Conservation (phyloP, 2,888 invertebrate species). For the Troides helena region DNA sequence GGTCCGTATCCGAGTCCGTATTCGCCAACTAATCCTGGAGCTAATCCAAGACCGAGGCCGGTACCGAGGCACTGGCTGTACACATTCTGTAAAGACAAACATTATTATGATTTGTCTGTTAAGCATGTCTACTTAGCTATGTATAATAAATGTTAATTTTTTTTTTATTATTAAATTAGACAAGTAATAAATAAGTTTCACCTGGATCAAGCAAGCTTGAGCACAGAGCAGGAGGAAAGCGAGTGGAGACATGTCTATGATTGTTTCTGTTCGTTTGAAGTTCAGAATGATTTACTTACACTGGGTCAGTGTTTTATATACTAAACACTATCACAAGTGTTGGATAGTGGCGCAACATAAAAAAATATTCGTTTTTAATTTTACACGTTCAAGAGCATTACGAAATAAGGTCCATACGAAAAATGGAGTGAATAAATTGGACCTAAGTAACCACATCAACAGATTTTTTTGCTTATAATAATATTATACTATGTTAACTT, state of each 20-base stretch:
- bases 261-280: conserved; percentile 23
- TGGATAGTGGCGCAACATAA: too few species aligned
- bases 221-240: conserved; percentile 42
- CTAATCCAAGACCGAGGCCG: too few species aligned
- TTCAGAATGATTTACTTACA: conserved; percentile 4
- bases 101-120: not conserved
- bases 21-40: too few species aligned
- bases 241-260: conserved; percentile 41
- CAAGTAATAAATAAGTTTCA: conserved; percentile 25
- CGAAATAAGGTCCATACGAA: too few species aligned
- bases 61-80: conserved; percentile 6
- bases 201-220: conserved; percentile 51
- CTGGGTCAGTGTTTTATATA: conserved; percentile 4
- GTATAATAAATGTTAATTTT: not conserved
- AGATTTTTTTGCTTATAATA: too few species aligned
- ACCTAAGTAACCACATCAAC: too few species aligned
- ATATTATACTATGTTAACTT: too few species aligned
- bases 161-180: not conserved
- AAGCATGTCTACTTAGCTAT: not conserved
- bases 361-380: too few species aligned
- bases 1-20: conserved; percentile 1
- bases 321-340: not conserved
- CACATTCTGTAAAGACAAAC: not conserved
- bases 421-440: too few species aligned
- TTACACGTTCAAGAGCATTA: too few species aligned